Evolutionary conservation across 64 coral and sea anemone genomes (phyloP), one percentile per base, ranked within the genome.

Genomic region (Hydrozoanthus tunicans): DNA sequence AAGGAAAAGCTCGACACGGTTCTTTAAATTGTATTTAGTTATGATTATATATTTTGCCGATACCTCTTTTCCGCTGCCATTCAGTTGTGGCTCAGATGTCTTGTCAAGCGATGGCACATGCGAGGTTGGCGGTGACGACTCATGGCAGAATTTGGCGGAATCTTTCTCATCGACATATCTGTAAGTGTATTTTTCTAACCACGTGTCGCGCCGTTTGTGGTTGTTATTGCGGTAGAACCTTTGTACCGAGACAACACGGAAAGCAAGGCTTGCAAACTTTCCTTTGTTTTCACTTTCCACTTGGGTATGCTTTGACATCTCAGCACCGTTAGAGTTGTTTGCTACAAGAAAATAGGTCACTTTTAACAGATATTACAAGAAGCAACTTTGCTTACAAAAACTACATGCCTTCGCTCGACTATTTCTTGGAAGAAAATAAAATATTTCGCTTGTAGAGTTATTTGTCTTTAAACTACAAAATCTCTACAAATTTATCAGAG

Each of bases 101-200:
- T 61, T 15, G 51, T 58, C 55, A 11, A 15, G 54, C 52, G 58
- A 15, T 11, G 17, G 9, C 26, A 70, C 17, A 55, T 52, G 63
- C 6, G 75, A 79, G 2, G 88, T 13, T 51, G 76, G 11, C 6
- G 89, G 66, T 76, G 24, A n/a, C 26, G 59, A 65, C 24, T 6
- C 53, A 9, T 51, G 17, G 14, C 53, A 67, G 17, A 11, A 20
- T 7, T 52, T 11, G 9, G 53, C 59, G 11, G 5, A 5, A 53
- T 79, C 77, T 24, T 2, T 8, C 10, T 88, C 68, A 51, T 88
- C 69, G 59, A 88, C 84, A 17, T 20, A 80, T 53, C 91, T 92
- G 14, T 96, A 96, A 9, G 95, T 91, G 59, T 96, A 96, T 52
- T 93, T 86, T n/a, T 96, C 91, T 6, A 96, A 83, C 95, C 95